These are phyloP conservation scores for Cherax quadricarinatus DNA, from an alignment of 1,140 invertebrate species.

Conservation along the genomic window DNA sequence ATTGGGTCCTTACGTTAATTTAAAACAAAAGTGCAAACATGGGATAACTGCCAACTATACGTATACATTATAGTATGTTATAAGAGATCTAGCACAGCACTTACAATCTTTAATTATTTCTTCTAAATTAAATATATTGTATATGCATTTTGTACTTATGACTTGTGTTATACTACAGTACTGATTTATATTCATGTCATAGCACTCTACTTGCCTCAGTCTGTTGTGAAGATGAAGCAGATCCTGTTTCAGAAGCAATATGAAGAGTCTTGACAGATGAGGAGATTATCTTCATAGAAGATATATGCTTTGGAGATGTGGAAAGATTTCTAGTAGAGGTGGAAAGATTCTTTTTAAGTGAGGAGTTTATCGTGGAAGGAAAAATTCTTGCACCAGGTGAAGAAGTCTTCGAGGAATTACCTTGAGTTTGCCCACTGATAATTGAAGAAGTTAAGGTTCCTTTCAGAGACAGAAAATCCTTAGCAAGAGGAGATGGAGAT, in stretches of 20 bases:
- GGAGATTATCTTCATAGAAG: constrained; percentile 3
- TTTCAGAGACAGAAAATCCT: neutral
- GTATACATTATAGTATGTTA: no score
- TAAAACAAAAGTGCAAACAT: no score
- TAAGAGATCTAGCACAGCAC: no score
- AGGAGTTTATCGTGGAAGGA: neutral
- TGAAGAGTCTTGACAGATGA: neutral
- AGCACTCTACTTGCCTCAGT: neutral
- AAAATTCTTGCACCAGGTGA: neutral
- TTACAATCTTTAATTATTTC: no score
- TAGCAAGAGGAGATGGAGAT: constrained; percentile 40
- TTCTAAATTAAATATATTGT: no score
- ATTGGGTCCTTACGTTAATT: no score
- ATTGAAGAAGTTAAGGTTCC: neutral
- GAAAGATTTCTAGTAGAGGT: neutral
- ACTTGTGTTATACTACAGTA: no score
- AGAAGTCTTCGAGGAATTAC: neutral
- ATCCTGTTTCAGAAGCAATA: neutral
- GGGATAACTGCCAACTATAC: no score
- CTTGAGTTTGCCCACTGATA: neutral
- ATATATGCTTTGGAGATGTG: neutral
- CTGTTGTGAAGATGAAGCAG: neutral
- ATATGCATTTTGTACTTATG: no score
- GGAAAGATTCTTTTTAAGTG: neutral
- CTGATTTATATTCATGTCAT: no score